Conservation (phyloP, 1,140 invertebrate genomes). For the Berghia stephanieae region DNA sequence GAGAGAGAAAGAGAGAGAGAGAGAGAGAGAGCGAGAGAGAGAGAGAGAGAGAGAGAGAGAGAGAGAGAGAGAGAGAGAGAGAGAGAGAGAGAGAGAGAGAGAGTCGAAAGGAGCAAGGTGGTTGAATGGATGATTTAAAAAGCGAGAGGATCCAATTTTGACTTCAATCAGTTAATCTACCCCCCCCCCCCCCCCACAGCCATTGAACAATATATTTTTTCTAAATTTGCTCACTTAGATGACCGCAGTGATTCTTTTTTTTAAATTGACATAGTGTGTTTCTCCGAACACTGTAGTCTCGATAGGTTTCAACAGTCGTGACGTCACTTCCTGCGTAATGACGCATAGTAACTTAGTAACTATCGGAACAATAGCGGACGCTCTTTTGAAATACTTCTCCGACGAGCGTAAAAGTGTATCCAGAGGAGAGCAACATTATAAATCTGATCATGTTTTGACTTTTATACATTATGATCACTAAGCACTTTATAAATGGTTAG, state of each 20-base stretch:
- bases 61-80: conserved; percentile 30
- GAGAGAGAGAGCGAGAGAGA: background rate
- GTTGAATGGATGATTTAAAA: background rate
- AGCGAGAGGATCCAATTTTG: background rate
- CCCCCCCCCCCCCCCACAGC: background rate
- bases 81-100: conserved; percentile 30
- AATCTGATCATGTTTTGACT: too few relatives aligned
- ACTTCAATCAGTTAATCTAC: background rate
- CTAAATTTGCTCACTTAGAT: background rate
- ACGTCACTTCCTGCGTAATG: too few relatives aligned
- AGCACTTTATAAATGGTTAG: background rate
- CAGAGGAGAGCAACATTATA: too few relatives aligned
- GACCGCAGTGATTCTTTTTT: background rate
- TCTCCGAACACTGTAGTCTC: background rate
- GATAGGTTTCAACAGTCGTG: too few relatives aligned
- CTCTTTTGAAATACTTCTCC: too few relatives aligned
- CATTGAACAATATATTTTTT: background rate
- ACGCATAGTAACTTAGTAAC: too few relatives aligned
- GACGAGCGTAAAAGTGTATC: too few relatives aligned
- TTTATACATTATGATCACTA: too few relatives aligned
- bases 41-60: conserved; percentile 14
- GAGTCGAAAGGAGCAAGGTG: background rate
- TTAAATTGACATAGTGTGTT: background rate
- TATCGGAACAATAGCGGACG: too few relatives aligned
- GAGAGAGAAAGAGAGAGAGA: background rate